Evolutionary conservation across 2,888 invertebrate species (phyloP), one percentile per base, ranked within the genome.

Genomic region (Drosophila percnosoma): DNA sequence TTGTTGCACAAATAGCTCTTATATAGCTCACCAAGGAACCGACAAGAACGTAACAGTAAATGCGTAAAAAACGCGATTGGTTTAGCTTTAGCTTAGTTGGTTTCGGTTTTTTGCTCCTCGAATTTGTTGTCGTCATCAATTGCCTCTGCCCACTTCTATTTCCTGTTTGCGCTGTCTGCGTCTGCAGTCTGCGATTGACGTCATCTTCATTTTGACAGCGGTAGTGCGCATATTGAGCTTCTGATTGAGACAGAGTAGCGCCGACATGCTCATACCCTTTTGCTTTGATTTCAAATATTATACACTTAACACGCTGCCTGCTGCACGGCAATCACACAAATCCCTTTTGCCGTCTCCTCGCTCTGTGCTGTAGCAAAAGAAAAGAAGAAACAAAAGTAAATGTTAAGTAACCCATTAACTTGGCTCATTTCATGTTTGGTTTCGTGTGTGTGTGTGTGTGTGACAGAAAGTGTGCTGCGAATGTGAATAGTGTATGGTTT

Each of bases 261-360:
- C 76, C 75, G 79, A 80, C 92, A 92, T 91, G 80, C 75, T 81
- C 78, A 83, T 88, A 89, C 74, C 85, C 86, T 83, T 79, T 75
- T 79, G 89, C 91, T 92, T 91, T 91, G 90, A 92, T 92, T 92
- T 92, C 91, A 91, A 92, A 92, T 92, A 92, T 92, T 92, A 91
- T 92, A 91, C 89, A 90, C 83, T 69, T 69, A 77, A 78, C 90
- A 57, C 66, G 70, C 63, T 82, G 61, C 63, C 65, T 55, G 70
- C 68, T 49, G 76, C 88, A 75, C 62, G 54, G 85, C 81, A 78
- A 72, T 63, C 55, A 34, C 40, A 21, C 64, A 53, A 48, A 48
- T 53, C 55, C 66, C 31, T 48, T 65, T 53, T 71, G 58, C 78
- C 24, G 34, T 31, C 48, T 45, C 33, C 42, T 58, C 48, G 53